Conservation (phyloP, 2,888 invertebrate species). For the Graphium colonna region DNA sequence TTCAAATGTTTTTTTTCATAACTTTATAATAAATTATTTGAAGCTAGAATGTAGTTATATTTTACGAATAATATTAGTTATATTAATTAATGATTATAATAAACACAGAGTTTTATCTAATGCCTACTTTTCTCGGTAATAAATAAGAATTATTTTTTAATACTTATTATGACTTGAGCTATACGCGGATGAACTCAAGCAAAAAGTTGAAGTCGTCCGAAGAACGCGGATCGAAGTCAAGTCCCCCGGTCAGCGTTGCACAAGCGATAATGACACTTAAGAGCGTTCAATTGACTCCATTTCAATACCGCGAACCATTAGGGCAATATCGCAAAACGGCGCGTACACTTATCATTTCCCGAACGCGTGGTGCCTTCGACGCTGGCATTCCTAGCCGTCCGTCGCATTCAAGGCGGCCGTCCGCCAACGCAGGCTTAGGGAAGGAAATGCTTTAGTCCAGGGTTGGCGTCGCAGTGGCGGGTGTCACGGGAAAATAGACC, state of each 20-base stretch:
- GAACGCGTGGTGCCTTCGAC: slow-evolving; percentile 39
- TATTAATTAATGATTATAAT: too few species aligned
- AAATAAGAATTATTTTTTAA: slow-evolving; percentile 46
- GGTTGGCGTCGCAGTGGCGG: slow-evolving; percentile 54
- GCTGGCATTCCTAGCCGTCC: not conserved
- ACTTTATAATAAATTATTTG: too few species aligned
- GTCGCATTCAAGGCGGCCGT: slow-evolving; percentile 28
- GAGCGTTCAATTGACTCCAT: slow-evolving; percentile 45
- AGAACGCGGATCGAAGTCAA: slow-evolving; percentile 71
- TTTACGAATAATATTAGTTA: too few species aligned
- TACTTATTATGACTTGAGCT: slow-evolving; percentile 63
- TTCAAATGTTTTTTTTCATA: too few species aligned
- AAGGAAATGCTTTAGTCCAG: slow-evolving; percentile 60
- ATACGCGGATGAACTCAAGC: slow-evolving; percentile 62
- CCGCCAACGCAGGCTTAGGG: slow-evolving; percentile 32
- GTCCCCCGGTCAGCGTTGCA: slow-evolving; percentile 33
- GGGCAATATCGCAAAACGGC: slow-evolving; percentile 49
- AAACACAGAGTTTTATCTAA: too few species aligned
- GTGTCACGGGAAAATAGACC: slow-evolving; percentile 50
- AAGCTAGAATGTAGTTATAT: too few species aligned
- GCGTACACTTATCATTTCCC: slow-evolving; percentile 41
- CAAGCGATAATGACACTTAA: slow-evolving; percentile 58
- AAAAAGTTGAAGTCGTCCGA: slow-evolving; percentile 71
- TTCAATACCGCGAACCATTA: slow-evolving; percentile 49
- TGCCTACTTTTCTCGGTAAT: not conserved